These are phyloP conservation scores for Drosophila nigritarsus DNA, from an alignment of 2,888 invertebrate genomes.

Conservation along the genomic window DNA sequence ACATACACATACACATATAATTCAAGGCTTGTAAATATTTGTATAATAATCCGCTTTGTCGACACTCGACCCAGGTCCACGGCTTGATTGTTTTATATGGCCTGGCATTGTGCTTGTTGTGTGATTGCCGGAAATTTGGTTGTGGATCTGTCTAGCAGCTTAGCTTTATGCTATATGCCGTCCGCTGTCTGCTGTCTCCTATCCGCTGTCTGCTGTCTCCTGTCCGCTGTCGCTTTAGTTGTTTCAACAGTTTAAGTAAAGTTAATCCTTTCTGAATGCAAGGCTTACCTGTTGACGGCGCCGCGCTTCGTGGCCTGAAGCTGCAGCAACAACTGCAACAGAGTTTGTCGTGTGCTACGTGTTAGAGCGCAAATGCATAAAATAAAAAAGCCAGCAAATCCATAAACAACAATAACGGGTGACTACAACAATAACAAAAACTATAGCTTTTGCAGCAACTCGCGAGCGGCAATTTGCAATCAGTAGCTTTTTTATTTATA, in stretches of 20 bases:
- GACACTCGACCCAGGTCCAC: conserved; percentile 37
- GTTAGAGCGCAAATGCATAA: conserved; percentile 62
- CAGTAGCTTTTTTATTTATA: conserved; percentile 9
- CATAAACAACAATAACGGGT: conserved; percentile 63
- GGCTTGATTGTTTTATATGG: conserved; percentile 27
- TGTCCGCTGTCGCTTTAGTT: conserved; percentile 50
- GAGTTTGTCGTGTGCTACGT: conserved; percentile 39
- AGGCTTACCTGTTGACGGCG: conserved; percentile 76
- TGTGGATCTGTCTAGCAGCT: conserved; percentile 20
- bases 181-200: conserved; percentile 10
- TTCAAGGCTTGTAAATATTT: conserved; percentile 75
- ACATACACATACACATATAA: conserved; percentile 31
- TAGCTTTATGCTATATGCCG: conserved; percentile 7
- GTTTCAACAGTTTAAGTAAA: conserved; percentile 71
- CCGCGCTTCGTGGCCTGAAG: conserved; percentile 30
- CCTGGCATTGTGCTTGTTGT: conserved; percentile 30
- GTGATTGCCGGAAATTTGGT: conserved; percentile 40
- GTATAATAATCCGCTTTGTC: conserved; percentile 74
- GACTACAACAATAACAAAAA: conserved; percentile 33
- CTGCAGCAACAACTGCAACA: conserved; percentile 1
- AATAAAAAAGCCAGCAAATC: conserved; percentile 54
- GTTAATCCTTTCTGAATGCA: conserved; percentile 72
- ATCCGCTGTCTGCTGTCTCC: conserved; percentile 13
- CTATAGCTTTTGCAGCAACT: conserved; percentile 17
- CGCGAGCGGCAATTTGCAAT: conserved; percentile 30